phyloP scores from a whole-genome alignment of 1,140 invertebrate genomes.

The Gonatopus flavifemur region DNA sequence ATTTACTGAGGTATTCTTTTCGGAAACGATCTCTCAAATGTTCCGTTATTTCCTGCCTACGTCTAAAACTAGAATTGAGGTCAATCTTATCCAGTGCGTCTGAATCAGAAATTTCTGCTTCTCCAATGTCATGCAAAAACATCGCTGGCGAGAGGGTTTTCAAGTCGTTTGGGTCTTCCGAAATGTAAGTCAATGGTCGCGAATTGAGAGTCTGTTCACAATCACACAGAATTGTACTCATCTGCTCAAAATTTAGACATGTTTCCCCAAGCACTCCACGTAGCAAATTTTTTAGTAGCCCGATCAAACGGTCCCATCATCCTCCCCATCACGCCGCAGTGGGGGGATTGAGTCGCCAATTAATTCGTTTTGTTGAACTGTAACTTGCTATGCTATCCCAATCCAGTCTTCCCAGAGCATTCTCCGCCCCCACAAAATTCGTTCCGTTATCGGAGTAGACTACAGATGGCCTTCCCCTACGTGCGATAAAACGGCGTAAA shows the following conservation, averaged over 20 bases:
- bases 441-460: constrained; percentile 52
- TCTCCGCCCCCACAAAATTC: constrained; percentile 39
- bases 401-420: constrained; percentile 33
- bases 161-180: neutral
- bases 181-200: neutral
- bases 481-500: constrained; percentile 23
- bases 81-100: neutral
- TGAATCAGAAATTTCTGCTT: neutral
- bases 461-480: constrained; percentile 32
- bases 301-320: constrained; percentile 39
- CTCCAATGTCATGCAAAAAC: neutral
- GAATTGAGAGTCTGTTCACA: constrained; percentile 12
- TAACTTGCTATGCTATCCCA: constrained; percentile 28
- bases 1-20: constrained; percentile 7
- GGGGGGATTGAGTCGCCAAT: constrained; percentile 51
- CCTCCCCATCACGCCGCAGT: constrained; percentile 45
- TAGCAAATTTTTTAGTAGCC: constrained; percentile 25
- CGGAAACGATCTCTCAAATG: constrained; percentile 12
- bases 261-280: constrained; percentile 26
- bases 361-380: constrained; percentile 28
- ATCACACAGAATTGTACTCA: constrained; percentile 31
- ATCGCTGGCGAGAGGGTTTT: neutral
- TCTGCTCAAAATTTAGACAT: constrained; percentile 29
- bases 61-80: neutral
- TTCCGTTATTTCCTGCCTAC: constrained; percentile 4